Conservation (phyloP, 2,113 vertebrate species). For the Gorilla gorilla region DNA sequence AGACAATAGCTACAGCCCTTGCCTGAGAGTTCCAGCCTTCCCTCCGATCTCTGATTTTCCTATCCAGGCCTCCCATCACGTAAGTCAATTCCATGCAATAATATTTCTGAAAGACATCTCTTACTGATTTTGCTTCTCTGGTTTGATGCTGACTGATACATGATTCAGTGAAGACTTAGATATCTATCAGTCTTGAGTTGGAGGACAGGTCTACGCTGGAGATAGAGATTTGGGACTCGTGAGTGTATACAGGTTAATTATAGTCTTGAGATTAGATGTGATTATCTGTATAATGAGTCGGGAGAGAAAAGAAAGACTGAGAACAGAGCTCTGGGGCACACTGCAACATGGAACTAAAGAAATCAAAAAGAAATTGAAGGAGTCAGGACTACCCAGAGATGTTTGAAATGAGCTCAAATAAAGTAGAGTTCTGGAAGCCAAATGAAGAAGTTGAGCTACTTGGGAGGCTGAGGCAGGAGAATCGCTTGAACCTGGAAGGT, state of each 20-base stretch:
- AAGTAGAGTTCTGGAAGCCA: not conserved
- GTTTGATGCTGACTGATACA: not conserved
- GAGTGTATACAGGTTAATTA: not conserved
- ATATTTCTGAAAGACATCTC: not conserved
- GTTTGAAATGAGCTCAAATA: not conserved
- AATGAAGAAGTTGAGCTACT: not conserved
- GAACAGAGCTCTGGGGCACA: not conserved
- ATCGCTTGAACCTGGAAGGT: no score
- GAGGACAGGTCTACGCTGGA: not conserved
- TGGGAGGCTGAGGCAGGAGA: no score
- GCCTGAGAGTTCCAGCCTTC: fast-evolving
- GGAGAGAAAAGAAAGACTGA: not conserved
- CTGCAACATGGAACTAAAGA: not conserved
- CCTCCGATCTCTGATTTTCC: not conserved
- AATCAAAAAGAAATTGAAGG: not conserved
- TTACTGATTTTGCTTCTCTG: not conserved
- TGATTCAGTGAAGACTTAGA: not conserved
- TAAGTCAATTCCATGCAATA: not conserved
- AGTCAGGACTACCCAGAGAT: not conserved
- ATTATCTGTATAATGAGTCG: not conserved
- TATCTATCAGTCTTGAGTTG: not conserved
- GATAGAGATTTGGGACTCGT: not conserved
- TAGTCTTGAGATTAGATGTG: not conserved
- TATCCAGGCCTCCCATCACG: fast-evolving
- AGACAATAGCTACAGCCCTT: not conserved